Conservation (phyloP, 2,888 invertebrate species). For the Leucozona laternaria region DNA sequence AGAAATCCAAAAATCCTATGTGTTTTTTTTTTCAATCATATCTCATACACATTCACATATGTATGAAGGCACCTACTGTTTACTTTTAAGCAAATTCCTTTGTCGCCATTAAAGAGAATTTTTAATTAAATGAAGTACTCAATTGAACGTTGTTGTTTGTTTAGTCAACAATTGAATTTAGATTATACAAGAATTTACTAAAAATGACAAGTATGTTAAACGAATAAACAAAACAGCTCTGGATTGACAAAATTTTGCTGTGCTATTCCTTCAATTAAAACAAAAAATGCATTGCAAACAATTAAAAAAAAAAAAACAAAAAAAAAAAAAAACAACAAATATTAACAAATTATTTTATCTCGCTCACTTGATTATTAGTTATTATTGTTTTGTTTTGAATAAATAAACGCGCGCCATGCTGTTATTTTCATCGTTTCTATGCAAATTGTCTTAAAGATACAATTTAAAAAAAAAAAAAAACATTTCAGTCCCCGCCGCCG, state of each 20-base stretch:
- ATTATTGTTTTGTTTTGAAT: slow-evolving; percentile 54
- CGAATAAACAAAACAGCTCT: slow-evolving; percentile 60
- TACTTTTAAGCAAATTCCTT: not conserved
- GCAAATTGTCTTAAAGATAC: slow-evolving; percentile 55
- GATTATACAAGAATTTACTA: slow-evolving; percentile 48
- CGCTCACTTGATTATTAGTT: slow-evolving; percentile 49
- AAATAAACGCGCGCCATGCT: slow-evolving; percentile 49
- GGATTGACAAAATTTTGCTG: slow-evolving; percentile 25
- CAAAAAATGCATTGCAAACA: slow-evolving; percentile 18
- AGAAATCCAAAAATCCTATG: not conserved
- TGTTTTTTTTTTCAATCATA: not conserved
- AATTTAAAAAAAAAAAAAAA: slow-evolving; percentile 10
- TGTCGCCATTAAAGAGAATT: slow-evolving; percentile 25
- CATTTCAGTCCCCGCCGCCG: not conserved
- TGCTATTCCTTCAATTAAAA: not conserved
- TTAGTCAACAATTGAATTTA: slow-evolving; percentile 61
- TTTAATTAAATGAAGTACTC: slow-evolving; percentile 33
- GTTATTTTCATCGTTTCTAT: slow-evolving; percentile 58
- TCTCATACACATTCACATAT: too few species aligned
- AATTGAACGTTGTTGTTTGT: slow-evolving; percentile 44
- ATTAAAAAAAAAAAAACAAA: slow-evolving; percentile 20
- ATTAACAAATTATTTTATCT: slow-evolving; percentile 54
- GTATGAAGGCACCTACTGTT: too few species aligned
- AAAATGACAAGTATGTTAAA: slow-evolving; percentile 65
- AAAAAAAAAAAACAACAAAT: slow-evolving; percentile 17